Percentiles rank a stretch among this genome's conserved stretches.
phyloP scores from a whole-genome alignment of 92 coral and sea anemone species.

The Zoanthus sociatus region DNA sequence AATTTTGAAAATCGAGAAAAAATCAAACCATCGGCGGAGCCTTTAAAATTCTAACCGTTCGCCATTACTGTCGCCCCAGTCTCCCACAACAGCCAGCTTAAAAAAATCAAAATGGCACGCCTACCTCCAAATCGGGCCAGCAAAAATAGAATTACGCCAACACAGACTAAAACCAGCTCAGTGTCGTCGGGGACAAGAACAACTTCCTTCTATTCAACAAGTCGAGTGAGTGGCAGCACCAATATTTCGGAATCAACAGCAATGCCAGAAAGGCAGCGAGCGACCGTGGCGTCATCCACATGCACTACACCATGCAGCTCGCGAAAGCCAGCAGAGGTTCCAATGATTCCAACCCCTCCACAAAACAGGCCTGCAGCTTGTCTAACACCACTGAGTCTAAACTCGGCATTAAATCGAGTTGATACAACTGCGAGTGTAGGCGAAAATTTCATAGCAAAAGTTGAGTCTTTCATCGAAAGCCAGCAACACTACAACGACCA shows the following conservation, averaged over 20 bases:
- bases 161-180: constrained; percentile 34
- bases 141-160: constrained; percentile 35
- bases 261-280: constrained; percentile 34
- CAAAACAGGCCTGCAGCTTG: constrained; percentile 19
- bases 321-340: constrained; percentile 41
- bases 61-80: not conserved
- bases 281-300: constrained; percentile 25
- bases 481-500: constrained; percentile 27
- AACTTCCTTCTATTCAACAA: constrained; percentile 36
- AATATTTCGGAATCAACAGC: constrained; percentile 33
- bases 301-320: constrained; percentile 35
- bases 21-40: no score
- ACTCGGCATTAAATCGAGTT: constrained; percentile 29
- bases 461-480: constrained; percentile 24
- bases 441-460: constrained; percentile 9
- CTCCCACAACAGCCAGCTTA: no score
- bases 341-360: constrained; percentile 7
- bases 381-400: constrained; percentile 25
- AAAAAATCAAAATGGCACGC: constrained; percentile 15
- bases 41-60: no score
- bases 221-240: constrained; percentile 23
- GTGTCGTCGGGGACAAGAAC: constrained; percentile 27
- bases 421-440: constrained; percentile 12
- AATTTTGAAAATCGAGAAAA: no score
- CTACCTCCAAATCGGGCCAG: constrained; percentile 36